Conservation (phyloP, 2,888 invertebrate genomes). For the Cheilosia grossa region DNA sequence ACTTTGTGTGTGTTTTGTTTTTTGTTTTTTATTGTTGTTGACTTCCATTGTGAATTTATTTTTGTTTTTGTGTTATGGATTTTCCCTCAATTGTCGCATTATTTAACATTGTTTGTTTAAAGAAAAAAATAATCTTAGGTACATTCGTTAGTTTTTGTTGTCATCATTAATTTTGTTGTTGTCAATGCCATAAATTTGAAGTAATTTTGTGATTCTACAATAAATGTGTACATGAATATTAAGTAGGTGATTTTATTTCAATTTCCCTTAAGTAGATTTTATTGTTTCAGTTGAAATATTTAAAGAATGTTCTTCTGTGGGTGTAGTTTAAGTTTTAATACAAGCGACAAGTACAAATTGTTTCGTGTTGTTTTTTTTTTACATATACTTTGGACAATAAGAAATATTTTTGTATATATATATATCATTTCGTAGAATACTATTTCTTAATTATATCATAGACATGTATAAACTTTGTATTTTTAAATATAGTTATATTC, state of each 20-base stretch:
- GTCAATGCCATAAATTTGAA: background rate
- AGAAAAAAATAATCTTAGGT: constrained; percentile 35
- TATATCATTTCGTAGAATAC: constrained; percentile 42
- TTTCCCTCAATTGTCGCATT: constrained; percentile 45
- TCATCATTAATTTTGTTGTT: background rate
- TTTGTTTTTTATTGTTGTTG: constrained; percentile 11
- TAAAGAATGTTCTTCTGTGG: background rate
- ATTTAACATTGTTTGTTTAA: constrained; percentile 28
- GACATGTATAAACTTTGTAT: constrained; percentile 69
- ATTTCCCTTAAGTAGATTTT: background rate
- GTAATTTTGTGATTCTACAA: constrained; percentile 5
- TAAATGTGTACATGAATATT: constrained; percentile 24
- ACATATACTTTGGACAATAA: constrained; percentile 53
- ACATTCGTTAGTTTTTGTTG: constrained; percentile 44
- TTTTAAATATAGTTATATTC: constrained; percentile 42
- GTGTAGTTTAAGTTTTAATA: constrained; percentile 18
- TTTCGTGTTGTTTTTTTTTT: constrained; percentile 1
- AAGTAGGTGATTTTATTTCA: background rate
- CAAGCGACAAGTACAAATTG: constrained; percentile 42
- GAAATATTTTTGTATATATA: constrained; percentile 40
- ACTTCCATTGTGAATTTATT: background rate
- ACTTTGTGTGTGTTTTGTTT: constrained; percentile 13
- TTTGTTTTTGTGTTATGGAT: background rate
- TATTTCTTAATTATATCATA: constrained; percentile 58
- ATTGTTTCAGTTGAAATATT: constrained; percentile 18